These are phyloP conservation scores for Macropis europaea DNA, from an alignment of 2,888 invertebrate genomes.

Conservation along the genomic window DNA sequence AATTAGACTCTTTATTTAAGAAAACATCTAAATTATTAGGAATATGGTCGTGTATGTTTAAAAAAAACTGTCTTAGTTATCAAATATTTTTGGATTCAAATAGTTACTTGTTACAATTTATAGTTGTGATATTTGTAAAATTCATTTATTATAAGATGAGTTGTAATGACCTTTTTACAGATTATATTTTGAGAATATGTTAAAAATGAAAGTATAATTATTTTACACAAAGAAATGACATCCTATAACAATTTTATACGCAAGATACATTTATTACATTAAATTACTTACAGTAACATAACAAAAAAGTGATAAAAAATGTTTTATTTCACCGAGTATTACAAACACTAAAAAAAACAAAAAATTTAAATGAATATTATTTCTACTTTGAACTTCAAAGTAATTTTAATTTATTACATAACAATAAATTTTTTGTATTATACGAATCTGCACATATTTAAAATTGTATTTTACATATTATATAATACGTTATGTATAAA, in stretches of 20 bases:
- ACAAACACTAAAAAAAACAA: not conserved
- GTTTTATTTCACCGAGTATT: not conserved
- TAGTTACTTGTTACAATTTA: too few relatives aligned
- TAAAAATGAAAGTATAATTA: too few relatives aligned
- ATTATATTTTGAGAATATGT: conserved; percentile 3
- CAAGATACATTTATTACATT: not conserved
- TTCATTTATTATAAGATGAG: too few relatives aligned
- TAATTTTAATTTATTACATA: not conserved
- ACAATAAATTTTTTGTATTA: not conserved
- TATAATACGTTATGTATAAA: not conserved
- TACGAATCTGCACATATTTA: conserved; percentile 41
- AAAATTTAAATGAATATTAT: conserved; percentile 12
- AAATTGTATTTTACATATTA: conserved; percentile 1
- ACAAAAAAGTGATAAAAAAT: conserved; percentile 13
- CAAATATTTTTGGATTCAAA: too few relatives aligned
- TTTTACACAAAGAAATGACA: too few relatives aligned
- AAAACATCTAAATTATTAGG: too few relatives aligned
- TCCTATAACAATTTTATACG: conserved; percentile 14
- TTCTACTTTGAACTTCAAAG: not conserved
- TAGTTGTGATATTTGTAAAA: too few relatives aligned
- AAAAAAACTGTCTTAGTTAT: too few relatives aligned
- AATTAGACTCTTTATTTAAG: too few relatives aligned
- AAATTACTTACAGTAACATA: conserved; percentile 5
- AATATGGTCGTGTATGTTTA: too few relatives aligned
- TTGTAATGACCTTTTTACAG: not conserved